Evolutionary conservation across 2,113 vertebrate species (phyloP), one percentile per base, ranked within the genome.

Genomic region (Andinoacara biseriatus): DNA sequence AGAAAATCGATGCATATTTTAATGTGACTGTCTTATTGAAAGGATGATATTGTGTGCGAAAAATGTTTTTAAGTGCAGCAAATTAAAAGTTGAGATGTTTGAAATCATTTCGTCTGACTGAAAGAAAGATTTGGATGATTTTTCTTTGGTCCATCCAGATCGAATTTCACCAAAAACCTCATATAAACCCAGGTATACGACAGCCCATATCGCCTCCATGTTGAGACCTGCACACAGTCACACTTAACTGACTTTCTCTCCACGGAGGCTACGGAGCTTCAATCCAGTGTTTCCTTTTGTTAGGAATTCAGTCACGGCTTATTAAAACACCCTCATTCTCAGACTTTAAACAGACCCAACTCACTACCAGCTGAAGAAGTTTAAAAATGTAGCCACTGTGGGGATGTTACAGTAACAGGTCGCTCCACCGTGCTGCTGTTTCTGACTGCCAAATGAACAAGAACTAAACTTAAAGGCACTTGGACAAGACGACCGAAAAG

Each of bases 391-490:
- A 7, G 43, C 31, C 40, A 62, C 2, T 49, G 49, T 2, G 22
- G 56, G 63, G 35, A 3, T 8, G 17, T 29, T 17, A 31, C 24
- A 26, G 18, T 57, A 63, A 79, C 29, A 74, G 57, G 9, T 72
- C 57, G 3, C 76, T 81, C 78, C 40, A 72, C 69, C 10, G 8
- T 10, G 56, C 77, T 18, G 75, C 60, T 29, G 65, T 75, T 76
- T 58, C 22, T n/a, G 13, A 54, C 38, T 63, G 58, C 60, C 15
- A 54, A 43, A 84, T 5, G 17, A 78, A 31, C 58, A 40, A 20
- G 58, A 76, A 80, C n/a, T 63, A 75, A 56, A 86, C 26, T 31
- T 43, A 56, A n/a, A 78, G n/a, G 79, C 60, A 59, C 76, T 87
- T 52, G 58, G 80, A 81, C 69, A 49, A 7, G 74, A 18, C 10